Percentiles rank a stretch among this genome's conserved stretches.
Evolutionary conservation across 2,113 vertebrate species (phyloP).

Genomic region (Zosterops borbonicus): DNA sequence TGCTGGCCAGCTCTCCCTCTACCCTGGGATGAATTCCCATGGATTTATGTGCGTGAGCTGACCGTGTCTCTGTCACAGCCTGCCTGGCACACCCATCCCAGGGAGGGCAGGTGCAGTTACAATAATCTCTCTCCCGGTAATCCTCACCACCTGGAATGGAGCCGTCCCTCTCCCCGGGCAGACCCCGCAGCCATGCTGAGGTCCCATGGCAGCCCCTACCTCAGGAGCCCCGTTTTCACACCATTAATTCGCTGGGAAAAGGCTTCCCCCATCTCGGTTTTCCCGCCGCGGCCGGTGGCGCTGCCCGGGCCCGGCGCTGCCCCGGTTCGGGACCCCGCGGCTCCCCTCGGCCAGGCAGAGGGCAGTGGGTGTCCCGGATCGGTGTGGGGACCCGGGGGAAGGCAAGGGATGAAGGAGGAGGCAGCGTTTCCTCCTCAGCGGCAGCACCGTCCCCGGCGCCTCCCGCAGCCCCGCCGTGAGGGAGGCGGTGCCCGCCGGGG

Average conservation of each 20-base stretch:
- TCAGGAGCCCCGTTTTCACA: background rate
- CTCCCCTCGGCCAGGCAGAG: background rate
- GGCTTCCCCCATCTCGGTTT: fast-evolving
- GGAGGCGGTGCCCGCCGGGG: background rate
- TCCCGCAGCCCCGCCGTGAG: background rate
- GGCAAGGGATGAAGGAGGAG: background rate
- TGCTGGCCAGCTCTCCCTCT: no score
- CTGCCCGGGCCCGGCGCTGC: background rate
- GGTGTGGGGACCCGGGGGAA: no score
- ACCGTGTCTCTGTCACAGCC: no score
- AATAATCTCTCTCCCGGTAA: background rate
- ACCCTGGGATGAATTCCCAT: background rate
- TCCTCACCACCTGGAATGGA: background rate
- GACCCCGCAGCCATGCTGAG: background rate
- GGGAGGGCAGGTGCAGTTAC: background rate
- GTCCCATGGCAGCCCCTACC: background rate
- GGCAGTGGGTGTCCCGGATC: background rate
- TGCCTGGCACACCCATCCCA: background rate
- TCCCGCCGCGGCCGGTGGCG: fast-evolving
- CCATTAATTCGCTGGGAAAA: background rate
- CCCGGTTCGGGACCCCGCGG: background rate
- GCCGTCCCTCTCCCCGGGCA: background rate
- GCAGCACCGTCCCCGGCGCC: no score
- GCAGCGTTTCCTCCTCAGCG: background rate
- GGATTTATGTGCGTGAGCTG: background rate